Percentiles rank a stretch among this genome's conserved stretches.
phyloP scores from a whole-genome alignment of 2,113 vertebrate species.

The Astur gentilis region DNA sequence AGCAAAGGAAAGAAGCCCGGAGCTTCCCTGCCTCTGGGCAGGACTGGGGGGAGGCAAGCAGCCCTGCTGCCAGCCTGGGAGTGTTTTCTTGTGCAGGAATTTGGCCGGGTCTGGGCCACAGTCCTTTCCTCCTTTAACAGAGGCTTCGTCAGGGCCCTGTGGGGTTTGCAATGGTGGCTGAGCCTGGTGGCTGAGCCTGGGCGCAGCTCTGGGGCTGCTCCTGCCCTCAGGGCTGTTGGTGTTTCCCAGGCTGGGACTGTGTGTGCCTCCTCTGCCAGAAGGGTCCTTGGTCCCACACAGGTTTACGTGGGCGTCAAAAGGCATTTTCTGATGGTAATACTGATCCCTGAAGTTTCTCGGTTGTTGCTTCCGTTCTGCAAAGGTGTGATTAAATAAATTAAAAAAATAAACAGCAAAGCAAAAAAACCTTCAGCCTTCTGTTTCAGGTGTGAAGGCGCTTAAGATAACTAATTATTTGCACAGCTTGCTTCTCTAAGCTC shows the following conservation, averaged over 20 bases:
- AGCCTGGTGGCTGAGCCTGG: background rate
- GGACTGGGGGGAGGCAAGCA: rapidly evolving
- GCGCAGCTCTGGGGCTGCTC: rapidly evolving
- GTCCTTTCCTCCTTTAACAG: rapidly evolving
- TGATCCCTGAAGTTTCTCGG: background rate
- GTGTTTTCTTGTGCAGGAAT: rapidly evolving
- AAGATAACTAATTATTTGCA: slow-evolving; percentile 42
- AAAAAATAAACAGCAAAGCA: background rate
- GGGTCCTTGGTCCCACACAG: background rate
- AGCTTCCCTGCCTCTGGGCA: background rate
- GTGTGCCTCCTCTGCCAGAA: background rate
- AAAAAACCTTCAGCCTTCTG: background rate
- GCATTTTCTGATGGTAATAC: background rate
- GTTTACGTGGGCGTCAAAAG: background rate
- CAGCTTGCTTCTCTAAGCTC: slow-evolving; percentile 34
- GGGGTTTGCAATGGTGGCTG: no score
- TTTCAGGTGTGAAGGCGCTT: background rate
- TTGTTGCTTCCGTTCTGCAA: background rate
- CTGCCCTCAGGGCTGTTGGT: background rate
- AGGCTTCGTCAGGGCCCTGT: background rate
- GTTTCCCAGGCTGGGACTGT: background rate
- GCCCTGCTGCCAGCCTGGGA: rapidly evolving
- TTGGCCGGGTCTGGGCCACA: rapidly evolving
- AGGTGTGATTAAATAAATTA: background rate
- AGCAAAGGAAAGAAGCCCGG: background rate